Base-by-base conservation (phyloP, 2,113 vertebrate species). In the Stigmatopora nigra region DNA sequence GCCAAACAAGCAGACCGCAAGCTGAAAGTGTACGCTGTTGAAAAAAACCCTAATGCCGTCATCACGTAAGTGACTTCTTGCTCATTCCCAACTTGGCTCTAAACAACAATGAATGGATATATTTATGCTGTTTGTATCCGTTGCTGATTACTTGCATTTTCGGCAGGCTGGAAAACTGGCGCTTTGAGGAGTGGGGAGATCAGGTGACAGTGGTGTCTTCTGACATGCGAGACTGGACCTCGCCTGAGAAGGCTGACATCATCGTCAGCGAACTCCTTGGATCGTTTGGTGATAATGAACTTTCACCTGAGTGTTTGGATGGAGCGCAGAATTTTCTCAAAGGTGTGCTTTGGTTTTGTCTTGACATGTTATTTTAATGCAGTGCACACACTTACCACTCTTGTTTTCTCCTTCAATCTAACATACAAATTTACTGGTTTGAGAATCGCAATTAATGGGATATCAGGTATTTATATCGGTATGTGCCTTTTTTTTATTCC, bases 141-240 rank as follows among this genome's bases (percentile, higher is more conserved):
- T 17, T 55, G 22, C 4, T 15, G 22, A 5, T 11, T 4, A 57
- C 48, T 35, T 1, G 41, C 41, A 25, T 64, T 65, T 63, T 46
- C 20, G 62, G 52, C 78, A 96, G 94, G 73, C 78, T 97, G 57
- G 93, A 96, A 83, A 95, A 95, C 71, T 95, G 94, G 94, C 92
- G 92, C 66, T 95, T 93, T 72, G 94, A 97, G 79, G 94, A 95
- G 86, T 97, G 94, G 94, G 94, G 94, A 0, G 93, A 93, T 80
- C 93, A 94, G 77, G 94, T 96, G 86, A 93, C 92, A 0, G 94
- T 97, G 69, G 92, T 97, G 61, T 93, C 93, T 2, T 90, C 90
- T 57, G 94, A 97, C 84, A 97, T 97, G 94, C 88, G 94, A 22
- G 92, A 94, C 3, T 97, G 94, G 94, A 83, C 81, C 4, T 91